These are phyloP conservation scores for Muntiacus reevesi DNA, from an alignment of 2,113 vertebrate genomes.

Conservation along the genomic window DNA sequence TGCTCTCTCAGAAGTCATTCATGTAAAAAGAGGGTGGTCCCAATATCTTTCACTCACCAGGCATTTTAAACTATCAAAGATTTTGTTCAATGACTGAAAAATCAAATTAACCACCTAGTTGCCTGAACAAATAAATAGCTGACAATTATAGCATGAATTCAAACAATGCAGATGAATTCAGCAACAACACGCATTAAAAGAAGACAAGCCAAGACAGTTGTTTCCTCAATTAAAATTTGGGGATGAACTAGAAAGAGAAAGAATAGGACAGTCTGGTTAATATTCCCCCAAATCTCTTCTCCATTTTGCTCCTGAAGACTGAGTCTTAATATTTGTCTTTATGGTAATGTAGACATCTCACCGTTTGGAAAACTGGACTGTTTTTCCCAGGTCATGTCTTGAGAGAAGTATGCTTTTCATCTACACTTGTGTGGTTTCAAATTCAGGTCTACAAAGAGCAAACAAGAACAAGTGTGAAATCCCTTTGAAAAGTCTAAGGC, in stretches of 20 bases:
- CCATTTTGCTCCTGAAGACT: background rate
- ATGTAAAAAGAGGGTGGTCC: background rate
- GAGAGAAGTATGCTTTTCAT: background rate
- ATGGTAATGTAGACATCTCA: background rate
- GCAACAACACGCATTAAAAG: background rate
- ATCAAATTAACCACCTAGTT: conserved; percentile 27
- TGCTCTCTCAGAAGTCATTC: conserved; percentile 2
- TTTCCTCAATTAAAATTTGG: background rate
- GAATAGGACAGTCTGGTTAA: background rate
- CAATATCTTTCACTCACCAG: background rate
- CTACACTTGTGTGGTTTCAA: background rate
- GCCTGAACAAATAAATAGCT: background rate
- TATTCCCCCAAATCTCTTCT: background rate
- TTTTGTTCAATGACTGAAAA: conserved; percentile 55
- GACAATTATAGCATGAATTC: background rate
- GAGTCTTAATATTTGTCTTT: background rate
- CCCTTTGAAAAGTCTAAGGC: background rate
- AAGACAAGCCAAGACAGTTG: background rate
- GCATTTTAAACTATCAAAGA: conserved; percentile 38
- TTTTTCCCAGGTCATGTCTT: background rate
- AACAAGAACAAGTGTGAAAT: background rate
- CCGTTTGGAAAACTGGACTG: background rate
- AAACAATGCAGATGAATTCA: background rate
- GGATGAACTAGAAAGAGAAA: background rate
- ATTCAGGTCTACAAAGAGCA: background rate